phyloP scores from a whole-genome alignment of 1,140 invertebrate genomes.

The Drosophila kikkawai region DNA sequence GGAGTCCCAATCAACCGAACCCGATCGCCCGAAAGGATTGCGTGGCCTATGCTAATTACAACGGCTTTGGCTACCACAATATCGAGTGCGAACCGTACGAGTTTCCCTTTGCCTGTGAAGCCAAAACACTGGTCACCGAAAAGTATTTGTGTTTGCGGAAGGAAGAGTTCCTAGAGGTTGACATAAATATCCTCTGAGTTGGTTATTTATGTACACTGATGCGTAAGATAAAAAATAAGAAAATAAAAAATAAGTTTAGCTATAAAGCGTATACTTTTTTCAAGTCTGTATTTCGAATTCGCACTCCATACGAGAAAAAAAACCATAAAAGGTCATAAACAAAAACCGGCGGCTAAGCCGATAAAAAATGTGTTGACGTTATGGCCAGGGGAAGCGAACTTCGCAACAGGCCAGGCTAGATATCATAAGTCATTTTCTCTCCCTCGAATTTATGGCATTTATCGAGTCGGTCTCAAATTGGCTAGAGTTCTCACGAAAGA shows the following conservation, averaged over 20 bases:
- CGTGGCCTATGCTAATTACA: conserved; percentile 26
- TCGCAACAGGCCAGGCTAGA: conserved; percentile 24
- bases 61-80: conserved; percentile 32
- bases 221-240: not conserved
- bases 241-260: conserved; percentile 4
- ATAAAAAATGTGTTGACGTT: conserved; percentile 65
- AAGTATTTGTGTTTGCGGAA: conserved; percentile 29
- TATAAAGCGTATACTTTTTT: not conserved
- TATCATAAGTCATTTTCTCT: conserved; percentile 52
- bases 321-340: conserved; percentile 25
- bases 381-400: conserved; percentile 7
- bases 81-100: conserved; percentile 28
- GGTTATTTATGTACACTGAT: not conserved
- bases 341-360: conserved; percentile 28
- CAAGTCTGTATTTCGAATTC: not conserved
- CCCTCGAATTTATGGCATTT: conserved; percentile 58
- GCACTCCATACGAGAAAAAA: not conserved
- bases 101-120: conserved; percentile 27
- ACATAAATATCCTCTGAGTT: not conserved
- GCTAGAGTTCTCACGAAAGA: conserved; percentile 1
- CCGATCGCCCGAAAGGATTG: conserved; percentile 4
- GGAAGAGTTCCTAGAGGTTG: conserved; percentile 15
- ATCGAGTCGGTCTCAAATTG: conserved; percentile 41
- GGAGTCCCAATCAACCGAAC: conserved; percentile 31
- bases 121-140: conserved; percentile 8